Percentiles rank a stretch among this genome's conserved stretches.
Evolutionary conservation across 64 coral and sea anemone species (phyloP).

Genomic region (Stichodactyla helianthus): DNA sequence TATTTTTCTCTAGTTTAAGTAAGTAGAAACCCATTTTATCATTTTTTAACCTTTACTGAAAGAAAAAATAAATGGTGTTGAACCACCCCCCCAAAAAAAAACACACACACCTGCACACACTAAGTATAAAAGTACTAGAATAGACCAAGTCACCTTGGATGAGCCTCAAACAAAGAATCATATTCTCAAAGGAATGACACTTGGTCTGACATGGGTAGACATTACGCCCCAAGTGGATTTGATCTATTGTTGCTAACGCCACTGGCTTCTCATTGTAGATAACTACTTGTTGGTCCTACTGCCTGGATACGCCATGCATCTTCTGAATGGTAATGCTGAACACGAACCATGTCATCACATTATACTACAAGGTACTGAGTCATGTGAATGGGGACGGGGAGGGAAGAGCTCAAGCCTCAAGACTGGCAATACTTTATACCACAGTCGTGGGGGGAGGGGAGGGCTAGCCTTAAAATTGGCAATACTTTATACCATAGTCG

Average conservation of each 20-base stretch:
- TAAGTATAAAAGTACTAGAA: no score
- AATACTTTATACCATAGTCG: no score
- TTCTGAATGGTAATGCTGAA: constrained; percentile 70
- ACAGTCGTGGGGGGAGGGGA: background rate
- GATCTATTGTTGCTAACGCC: no score
- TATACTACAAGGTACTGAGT: constrained; percentile 63
- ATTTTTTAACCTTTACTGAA: background rate
- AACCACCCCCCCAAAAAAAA: no score
- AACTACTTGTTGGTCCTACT: constrained; percentile 75
- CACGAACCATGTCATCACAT: constrained; percentile 77
- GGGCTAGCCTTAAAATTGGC: background rate
- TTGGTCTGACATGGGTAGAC: no score
- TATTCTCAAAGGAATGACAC: no score
- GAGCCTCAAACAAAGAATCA: no score
- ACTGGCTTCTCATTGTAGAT: constrained; percentile 22
- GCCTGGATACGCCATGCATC: constrained; percentile 67
- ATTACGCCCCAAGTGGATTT: no score
- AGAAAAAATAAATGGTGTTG: no score
- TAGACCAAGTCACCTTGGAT: no score
- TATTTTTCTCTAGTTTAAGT: constrained; percentile 87
- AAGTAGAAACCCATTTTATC: constrained; percentile 27
- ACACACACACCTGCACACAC: no score
- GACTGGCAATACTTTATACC: background rate
- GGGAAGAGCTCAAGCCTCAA: background rate
- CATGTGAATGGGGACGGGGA: background rate